A percentile compares a stretch with the other conserved stretches of the same genome.
These are phyloP conservation scores for Enoplosus armatus DNA, from an alignment of 2,797 vertebrate species.

Conservation along the genomic window DNA sequence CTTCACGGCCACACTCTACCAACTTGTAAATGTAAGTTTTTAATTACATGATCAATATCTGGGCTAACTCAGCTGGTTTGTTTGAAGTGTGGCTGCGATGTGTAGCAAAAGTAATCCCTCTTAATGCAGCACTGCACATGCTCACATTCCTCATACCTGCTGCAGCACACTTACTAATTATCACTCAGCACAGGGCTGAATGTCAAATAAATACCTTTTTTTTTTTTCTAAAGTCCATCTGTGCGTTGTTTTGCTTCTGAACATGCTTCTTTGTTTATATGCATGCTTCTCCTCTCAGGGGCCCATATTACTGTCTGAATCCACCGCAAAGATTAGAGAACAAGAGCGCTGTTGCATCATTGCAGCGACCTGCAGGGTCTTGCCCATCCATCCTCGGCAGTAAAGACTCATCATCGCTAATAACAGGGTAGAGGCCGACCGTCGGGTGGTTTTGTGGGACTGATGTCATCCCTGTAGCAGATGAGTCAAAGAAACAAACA, in stretches of 20 bases:
- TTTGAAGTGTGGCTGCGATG: constrained; percentile 24
- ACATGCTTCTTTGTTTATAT: not conserved
- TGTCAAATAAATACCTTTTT: not conserved
- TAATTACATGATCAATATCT: not conserved
- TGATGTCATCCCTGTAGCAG: constrained; percentile 68
- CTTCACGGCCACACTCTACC: not conserved
- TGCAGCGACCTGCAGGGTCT: constrained; percentile 45
- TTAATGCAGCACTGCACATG: constrained; percentile 9
- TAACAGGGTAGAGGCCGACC: constrained; percentile 47
- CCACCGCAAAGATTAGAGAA: constrained; percentile 36
- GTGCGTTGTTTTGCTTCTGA: not conserved
- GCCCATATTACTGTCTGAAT: not conserved
- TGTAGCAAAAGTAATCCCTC: constrained; percentile 13
- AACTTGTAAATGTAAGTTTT: not conserved
- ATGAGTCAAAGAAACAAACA: constrained; percentile 57
- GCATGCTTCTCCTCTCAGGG: not conserved
- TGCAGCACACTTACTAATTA: not conserved
- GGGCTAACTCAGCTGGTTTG: not conserved
- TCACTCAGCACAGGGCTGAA: not conserved
- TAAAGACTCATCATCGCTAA: constrained; percentile 41
- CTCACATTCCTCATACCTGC: constrained; percentile 21
- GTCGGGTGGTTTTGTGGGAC: constrained; percentile 33
- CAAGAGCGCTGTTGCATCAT: constrained; percentile 25
- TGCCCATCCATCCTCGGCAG: constrained; percentile 54
- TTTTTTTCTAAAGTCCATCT: not conserved